Evolutionary conservation across 2,113 vertebrate genomes (phyloP).

Genomic region (Anhinga rufa): DNA sequence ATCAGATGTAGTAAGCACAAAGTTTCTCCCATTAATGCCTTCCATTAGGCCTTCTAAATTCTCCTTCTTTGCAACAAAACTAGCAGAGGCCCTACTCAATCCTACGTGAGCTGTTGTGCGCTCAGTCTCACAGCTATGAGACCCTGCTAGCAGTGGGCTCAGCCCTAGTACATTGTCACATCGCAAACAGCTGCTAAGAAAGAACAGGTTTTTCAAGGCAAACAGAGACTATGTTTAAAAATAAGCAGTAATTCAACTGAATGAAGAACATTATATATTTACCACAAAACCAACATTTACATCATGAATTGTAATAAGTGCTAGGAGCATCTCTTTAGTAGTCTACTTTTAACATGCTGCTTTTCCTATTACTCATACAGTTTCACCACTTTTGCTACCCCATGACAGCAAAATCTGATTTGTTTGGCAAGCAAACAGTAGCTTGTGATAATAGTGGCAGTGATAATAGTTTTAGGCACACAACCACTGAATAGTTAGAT

Average conservation of each 20-base stretch:
- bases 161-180: neutral
- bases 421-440: neutral
- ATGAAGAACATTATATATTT: neutral
- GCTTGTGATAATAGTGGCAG: neutral
- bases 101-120: fast-evolving
- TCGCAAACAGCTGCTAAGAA: neutral
- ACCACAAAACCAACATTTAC: neutral
- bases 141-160: neutral
- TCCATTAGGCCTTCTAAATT: neutral
- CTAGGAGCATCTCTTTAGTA: neutral
- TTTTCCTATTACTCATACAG: neutral
- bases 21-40: neutral
- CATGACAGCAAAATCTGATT: neutral
- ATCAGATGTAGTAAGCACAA: neutral
- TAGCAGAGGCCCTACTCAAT: neutral
- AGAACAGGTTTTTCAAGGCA: neutral
- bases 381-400: neutral
- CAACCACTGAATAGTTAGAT: neutral
- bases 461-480: neutral
- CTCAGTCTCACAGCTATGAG: neutral
- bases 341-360: neutral
- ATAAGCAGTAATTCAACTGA: neutral
- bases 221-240: neutral
- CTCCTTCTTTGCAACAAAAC: neutral
- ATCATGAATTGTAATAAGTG: neutral